Evolutionary conservation across 2,797 vertebrate species (phyloP).

Genomic region (Ibycter americanus): DNA sequence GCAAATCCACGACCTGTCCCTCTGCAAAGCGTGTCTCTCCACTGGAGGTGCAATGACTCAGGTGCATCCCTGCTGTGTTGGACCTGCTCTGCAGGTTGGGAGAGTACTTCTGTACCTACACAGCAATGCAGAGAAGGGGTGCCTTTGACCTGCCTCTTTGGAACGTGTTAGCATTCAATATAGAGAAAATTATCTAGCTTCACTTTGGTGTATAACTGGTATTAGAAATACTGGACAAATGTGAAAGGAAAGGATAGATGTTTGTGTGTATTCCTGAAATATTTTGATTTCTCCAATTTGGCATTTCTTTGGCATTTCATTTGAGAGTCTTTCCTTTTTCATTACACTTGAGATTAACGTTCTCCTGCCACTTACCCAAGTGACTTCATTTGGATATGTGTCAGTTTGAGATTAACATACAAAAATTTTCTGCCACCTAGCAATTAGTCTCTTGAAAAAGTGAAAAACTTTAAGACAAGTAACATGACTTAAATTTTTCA

Average conservation of each 20-base stretch:
- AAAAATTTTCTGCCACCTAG: not conserved
- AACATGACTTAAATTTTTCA: not conserved
- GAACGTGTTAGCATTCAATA: not conserved
- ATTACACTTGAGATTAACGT: not conserved
- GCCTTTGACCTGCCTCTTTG: not conserved
- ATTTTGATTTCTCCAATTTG: not conserved
- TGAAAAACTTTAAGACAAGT: not conserved
- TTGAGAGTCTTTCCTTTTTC: not conserved
- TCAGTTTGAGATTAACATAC: not conserved
- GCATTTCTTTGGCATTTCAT: not conserved
- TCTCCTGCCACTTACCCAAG: not conserved
- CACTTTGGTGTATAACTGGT: not conserved
- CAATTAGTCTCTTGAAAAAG: not conserved
- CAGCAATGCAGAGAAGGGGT: not conserved
- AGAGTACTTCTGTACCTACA: not conserved
- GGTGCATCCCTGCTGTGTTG: not conserved
- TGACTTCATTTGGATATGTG: not conserved
- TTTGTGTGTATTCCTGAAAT: not conserved
- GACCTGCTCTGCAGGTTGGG: not conserved
- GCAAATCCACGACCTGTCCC: not conserved
- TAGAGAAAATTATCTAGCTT: not conserved
- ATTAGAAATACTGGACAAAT: not conserved
- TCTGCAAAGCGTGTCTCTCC: accelerated
- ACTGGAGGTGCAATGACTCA: accelerated
- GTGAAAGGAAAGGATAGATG: not conserved